Conservation (phyloP, 2,797 vertebrate species). For the Sarcophilus harrisii region DNA sequence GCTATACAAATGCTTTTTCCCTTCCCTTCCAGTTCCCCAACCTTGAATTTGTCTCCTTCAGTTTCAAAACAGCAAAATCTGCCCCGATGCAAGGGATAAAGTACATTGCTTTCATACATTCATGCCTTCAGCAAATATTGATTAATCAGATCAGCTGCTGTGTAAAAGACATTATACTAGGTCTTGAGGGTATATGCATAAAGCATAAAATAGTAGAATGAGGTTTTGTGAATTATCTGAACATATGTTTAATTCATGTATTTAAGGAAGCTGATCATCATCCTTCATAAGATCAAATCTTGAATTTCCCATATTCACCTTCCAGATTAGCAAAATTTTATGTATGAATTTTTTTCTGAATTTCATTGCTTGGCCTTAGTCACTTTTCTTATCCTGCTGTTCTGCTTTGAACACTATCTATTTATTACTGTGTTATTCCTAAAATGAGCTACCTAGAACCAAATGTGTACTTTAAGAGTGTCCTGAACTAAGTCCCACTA, state of each 20-base stretch:
- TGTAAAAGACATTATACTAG: not conserved
- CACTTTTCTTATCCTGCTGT: not conserved
- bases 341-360: slow-evolving; percentile 1
- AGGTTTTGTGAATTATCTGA: not conserved
- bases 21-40: not conserved
- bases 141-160: not conserved
- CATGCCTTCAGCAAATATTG: not conserved
- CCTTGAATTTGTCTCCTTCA: not conserved
- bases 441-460: not conserved
- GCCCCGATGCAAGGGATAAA: not conserved
- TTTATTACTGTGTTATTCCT: not conserved
- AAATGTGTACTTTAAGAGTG: not conserved
- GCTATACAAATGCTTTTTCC: not conserved
- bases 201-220: not conserved
- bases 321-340: not conserved
- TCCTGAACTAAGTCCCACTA: not conserved
- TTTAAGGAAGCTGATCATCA: slow-evolving; percentile 25
- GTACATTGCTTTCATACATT: slow-evolving; percentile 7
- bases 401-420: not conserved
- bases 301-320: slow-evolving; percentile 1
- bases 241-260: not conserved
- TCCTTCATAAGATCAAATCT: not conserved
- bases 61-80: not conserved
- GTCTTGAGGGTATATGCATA: not conserved
- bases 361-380: not conserved